Evolutionary conservation across 2,888 invertebrate species (phyloP).

Genomic region (Perithous albicinctus): DNA sequence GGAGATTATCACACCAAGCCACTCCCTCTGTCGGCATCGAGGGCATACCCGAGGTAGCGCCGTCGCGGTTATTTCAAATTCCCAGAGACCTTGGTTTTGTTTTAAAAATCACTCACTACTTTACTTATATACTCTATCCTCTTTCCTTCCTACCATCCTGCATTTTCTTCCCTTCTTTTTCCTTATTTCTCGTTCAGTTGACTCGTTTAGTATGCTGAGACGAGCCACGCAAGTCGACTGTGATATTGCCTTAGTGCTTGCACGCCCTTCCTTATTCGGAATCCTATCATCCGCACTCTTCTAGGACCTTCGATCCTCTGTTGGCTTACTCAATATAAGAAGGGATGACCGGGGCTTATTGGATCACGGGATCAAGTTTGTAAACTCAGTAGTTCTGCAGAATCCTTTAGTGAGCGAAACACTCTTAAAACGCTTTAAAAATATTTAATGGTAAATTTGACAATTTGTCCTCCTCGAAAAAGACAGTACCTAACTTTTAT

Average conservation of each 20-base stretch:
- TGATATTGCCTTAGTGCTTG: constrained; percentile 80
- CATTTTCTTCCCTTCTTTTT: not conserved
- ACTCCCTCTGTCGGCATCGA: constrained; percentile 16
- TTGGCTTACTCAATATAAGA: not conserved
- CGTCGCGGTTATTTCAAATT: constrained; percentile 78
- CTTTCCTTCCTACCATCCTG: constrained; percentile 11
- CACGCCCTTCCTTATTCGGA: constrained; percentile 43
- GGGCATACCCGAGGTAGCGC: not conserved
- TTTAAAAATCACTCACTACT: constrained; percentile 80
- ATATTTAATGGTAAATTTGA: not conserved
- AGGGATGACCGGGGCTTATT: not conserved
- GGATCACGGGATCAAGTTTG: not conserved
- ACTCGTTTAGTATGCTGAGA: constrained; percentile 80
- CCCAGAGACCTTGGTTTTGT: constrained; percentile 77
- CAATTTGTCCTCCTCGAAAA: not conserved
- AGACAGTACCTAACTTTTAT: too few species aligned
- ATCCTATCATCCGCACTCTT: constrained; percentile 40
- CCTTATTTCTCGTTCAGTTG: constrained; percentile 25
- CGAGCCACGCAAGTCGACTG: constrained; percentile 80
- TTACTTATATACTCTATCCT: not conserved
- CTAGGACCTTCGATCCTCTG: constrained; percentile 24
- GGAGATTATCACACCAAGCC: not conserved
- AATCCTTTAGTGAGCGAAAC: not conserved
- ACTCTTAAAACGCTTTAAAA: not conserved
- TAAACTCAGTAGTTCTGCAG: not conserved